These are phyloP conservation scores for Anarhynchus alexandrinus DNA, from an alignment of 2,113 vertebrate species.

Conservation along the genomic window DNA sequence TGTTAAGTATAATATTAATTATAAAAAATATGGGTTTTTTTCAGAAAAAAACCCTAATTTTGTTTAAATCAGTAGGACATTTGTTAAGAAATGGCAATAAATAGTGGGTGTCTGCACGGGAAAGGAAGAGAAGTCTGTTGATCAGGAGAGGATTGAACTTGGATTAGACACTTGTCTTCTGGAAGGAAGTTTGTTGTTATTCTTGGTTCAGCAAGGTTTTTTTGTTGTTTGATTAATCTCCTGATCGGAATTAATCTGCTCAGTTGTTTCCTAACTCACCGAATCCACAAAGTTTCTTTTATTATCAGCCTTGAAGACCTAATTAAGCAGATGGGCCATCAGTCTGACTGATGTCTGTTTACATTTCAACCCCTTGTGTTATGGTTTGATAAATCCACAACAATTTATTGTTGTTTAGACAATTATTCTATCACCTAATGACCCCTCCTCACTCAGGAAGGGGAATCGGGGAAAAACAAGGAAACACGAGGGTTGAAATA, in stretches of 20 bases:
- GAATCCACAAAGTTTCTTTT: not conserved
- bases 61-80: not conserved
- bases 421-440: no score
- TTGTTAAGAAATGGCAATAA: not conserved
- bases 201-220: not conserved
- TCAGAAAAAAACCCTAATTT: not conserved
- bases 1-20: not conserved
- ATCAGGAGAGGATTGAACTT: not conserved
- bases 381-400: no score
- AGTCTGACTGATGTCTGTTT: not conserved
- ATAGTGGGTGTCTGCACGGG: not conserved
- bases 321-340: not conserved
- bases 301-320: not conserved
- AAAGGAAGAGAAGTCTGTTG: not conserved
- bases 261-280: not conserved
- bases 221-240: not conserved
- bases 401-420: no score
- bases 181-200: not conserved
- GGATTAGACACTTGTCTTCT: not conserved
- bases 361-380: no score
- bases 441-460: no score
- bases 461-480: no score
- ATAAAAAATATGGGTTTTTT: not conserved
- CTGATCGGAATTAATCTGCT: not conserved
- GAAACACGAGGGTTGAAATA: no score